A percentile compares a stretch with the other conserved stretches of the same genome.
Evolutionary conservation across 2,797 vertebrate species (phyloP).

Genomic region (Percopsis omiscomaycus): DNA sequence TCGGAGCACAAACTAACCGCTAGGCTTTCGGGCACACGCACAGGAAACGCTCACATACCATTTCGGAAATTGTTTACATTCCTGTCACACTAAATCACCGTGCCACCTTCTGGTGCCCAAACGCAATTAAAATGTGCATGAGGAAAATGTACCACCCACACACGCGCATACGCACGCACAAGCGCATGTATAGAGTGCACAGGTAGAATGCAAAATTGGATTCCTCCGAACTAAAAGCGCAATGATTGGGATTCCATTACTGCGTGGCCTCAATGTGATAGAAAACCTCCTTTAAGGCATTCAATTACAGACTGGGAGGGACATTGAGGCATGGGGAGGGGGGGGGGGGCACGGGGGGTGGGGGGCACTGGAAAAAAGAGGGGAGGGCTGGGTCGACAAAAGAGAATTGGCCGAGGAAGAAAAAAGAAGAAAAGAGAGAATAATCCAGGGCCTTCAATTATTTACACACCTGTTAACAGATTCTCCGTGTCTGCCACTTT

Average conservation of each 20-base stretch:
- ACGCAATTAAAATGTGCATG: conserved; percentile 72
- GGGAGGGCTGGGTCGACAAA: conserved; percentile 13
- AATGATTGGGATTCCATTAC: conserved; percentile 43
- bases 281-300: conserved; percentile 46
- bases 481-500: conserved; percentile 17
- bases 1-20: conserved; percentile 5
- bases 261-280: conserved; percentile 34
- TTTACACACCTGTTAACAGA: conserved; percentile 38
- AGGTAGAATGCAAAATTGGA: conserved; percentile 58
- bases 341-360: conserved; percentile 4
- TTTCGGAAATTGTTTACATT: conserved; percentile 60
- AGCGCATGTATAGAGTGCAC: conserved; percentile 22
- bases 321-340: neutral
- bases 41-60: neutral
- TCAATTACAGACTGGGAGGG: conserved; percentile 52
- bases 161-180: neutral
- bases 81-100: conserved; percentile 66
- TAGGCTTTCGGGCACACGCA: neutral
- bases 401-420: neutral
- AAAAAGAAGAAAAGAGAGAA: neutral
- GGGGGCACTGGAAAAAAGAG: neutral
- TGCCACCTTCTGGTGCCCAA: conserved; percentile 73
- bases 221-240: conserved; percentile 44
- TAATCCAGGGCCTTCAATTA: conserved; percentile 16
- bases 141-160: conserved; percentile 46